Base-by-base conservation (phyloP, 2,888 invertebrate genomes). In the Phengaris alcon region DNA sequence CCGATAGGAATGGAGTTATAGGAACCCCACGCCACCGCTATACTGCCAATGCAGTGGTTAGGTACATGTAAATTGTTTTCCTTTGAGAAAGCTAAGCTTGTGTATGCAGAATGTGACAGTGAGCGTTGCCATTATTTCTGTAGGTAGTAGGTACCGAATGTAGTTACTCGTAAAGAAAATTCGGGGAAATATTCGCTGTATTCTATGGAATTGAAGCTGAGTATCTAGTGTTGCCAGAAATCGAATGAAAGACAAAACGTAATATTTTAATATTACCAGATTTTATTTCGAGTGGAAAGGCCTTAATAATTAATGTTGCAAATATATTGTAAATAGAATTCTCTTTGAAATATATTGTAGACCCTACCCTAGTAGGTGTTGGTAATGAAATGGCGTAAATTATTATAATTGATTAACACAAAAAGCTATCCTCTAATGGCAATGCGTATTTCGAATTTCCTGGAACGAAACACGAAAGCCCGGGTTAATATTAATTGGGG, bases 381-480 rank as follows among this genome's bases (percentile, higher is more conserved):
- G n/a, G 6, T 64, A 44, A 35, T 64, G 64, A 64, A 64, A 64
- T 64, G 64, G 64, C 35, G 48, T 44, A 64, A 64, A 64, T 6
- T 35, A 64, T 64, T 64, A 22, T 64, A 64, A 64, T 64, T 64
- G 64, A 64, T 64, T 44, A 64, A 35, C 64, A 64, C 64, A 64
- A 64, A 64, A 64, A 64, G 35, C 44, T 64, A 64, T 64, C 64
- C 64, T 44, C 64, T 64, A 64, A 64, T 64, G 64, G 64, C 64
- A 35, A 64, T 44, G 64, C 64, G 64, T 64, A 35, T 44, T 64
- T 35, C 64, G 64, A 64, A 64, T 64, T 64, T 64, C 35, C 35
- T 44, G 64, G 64, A 64, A 64, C 10, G 59, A 12, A 57, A 64
- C 64, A 64, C 64, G 64, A 44, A 64, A 35, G 64, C 35, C 59